A percentile compares a stretch with the other conserved stretches of the same genome.
phyloP scores from a whole-genome alignment of 1,140 invertebrate genomes.

The Drosophila hydei region DNA sequence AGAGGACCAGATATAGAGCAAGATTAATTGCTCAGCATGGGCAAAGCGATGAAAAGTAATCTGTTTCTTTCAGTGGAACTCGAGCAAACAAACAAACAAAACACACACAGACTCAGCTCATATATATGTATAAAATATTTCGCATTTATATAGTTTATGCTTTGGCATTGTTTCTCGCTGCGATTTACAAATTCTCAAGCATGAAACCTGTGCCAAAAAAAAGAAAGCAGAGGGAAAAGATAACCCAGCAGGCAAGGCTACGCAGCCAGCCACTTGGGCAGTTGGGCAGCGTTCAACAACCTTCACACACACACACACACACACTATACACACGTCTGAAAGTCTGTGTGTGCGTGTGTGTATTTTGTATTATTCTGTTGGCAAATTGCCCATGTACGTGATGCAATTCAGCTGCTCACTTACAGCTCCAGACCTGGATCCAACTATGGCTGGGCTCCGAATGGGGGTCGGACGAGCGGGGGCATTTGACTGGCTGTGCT shows the following conservation, averaged over 20 bases:
- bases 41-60: slow-evolving; percentile 80
- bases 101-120: slow-evolving; percentile 10
- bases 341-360: slow-evolving; percentile 40
- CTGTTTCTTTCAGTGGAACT: slow-evolving; percentile 48
- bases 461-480: not conserved
- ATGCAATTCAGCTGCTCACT: slow-evolving; percentile 82
- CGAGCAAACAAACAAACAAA: slow-evolving; percentile 17
- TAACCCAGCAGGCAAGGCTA: slow-evolving; percentile 27
- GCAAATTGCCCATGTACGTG: slow-evolving; percentile 82
- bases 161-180: slow-evolving; percentile 76
- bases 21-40: slow-evolving; percentile 73
- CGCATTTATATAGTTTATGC: slow-evolving; percentile 80
- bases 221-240: slow-evolving; percentile 5
- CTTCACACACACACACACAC: slow-evolving; percentile 44
- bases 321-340: slow-evolving; percentile 29
- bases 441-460: slow-evolving; percentile 4
- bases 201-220: slow-evolving; percentile 74
- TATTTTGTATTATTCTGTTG: slow-evolving; percentile 73
- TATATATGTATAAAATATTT: slow-evolving; percentile 68
- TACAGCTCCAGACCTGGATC: slow-evolving; percentile 50
- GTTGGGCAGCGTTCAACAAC: slow-evolving; percentile 60
- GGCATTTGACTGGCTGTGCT: slow-evolving; percentile 37
- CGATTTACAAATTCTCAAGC: slow-evolving; percentile 80
- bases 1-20: slow-evolving; percentile 36
- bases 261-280: slow-evolving; percentile 56